These are phyloP conservation scores for Falco peregrinus DNA, from an alignment of 2,797 vertebrate species.

Conservation along the genomic window DNA sequence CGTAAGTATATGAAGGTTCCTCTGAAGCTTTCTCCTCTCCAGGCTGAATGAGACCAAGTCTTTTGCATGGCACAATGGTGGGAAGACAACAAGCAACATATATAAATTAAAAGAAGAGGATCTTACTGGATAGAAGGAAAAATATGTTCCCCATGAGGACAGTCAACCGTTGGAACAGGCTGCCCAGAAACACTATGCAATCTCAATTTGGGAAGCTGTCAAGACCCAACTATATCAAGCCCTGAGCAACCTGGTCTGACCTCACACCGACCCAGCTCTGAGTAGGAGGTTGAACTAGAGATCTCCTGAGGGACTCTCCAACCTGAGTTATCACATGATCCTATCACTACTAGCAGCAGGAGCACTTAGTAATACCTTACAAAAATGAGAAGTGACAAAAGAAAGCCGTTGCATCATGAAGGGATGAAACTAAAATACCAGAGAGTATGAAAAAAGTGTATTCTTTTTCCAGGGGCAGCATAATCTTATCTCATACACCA, in stretches of 20 bases:
- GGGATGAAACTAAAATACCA: not conserved
- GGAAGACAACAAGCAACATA: not conserved
- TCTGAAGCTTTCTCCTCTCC: not conserved
- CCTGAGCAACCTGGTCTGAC: not conserved
- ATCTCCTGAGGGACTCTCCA: not conserved
- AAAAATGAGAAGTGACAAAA: not conserved
- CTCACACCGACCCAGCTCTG: not conserved
- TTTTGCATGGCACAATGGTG: not conserved
- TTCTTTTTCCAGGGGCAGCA: not conserved
- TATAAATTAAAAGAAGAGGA: not conserved
- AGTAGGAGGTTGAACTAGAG: not conserved
- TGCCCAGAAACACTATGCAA: not conserved
- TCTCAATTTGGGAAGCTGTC: not conserved
- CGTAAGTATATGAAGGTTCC: accelerated
- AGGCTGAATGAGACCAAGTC: not conserved
- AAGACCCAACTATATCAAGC: not conserved
- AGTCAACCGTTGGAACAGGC: not conserved
- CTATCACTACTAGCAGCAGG: not conserved
- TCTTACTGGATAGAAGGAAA: not conserved
- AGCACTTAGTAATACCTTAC: not conserved
- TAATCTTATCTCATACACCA: not conserved
- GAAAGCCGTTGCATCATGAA: not conserved
- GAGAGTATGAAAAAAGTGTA: not conserved
- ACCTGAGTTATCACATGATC: not conserved
- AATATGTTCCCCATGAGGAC: not conserved